Evolutionary conservation across 2,888 invertebrate species (phyloP).

Genomic region (Thymelicus acteon): DNA sequence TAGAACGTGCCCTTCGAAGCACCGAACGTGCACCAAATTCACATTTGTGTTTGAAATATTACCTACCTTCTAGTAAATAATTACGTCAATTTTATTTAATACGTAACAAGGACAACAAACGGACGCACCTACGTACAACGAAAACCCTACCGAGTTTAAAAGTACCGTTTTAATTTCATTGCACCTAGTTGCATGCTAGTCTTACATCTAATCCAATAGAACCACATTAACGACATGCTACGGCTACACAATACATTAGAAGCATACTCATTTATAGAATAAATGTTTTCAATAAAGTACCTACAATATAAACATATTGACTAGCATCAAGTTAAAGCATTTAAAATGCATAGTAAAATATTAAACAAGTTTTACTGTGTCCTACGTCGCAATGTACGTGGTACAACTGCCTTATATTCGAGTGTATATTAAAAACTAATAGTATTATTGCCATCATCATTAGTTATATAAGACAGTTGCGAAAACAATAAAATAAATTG

Average conservation of each 20-base stretch:
- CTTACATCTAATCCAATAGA: conserved; percentile 14
- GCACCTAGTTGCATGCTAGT: conserved; percentile 23
- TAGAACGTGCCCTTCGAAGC: background rate
- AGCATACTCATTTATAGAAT: conserved; percentile 30
- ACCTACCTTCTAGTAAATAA: conserved; percentile 9
- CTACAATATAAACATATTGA: conserved; percentile 33
- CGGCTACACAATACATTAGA: conserved; percentile 26
- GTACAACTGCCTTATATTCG: conserved; percentile 59
- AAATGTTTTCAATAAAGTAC: conserved; percentile 17
- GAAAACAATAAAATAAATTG: conserved; percentile 7
- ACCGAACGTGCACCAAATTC: conserved; percentile 41
- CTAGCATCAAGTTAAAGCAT: conserved; percentile 30
- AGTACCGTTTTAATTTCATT: conserved; percentile 21
- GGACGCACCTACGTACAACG: conserved; percentile 23
- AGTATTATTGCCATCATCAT: conserved; percentile 48
- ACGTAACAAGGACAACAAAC: conserved; percentile 16
- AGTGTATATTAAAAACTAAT: conserved; percentile 45
- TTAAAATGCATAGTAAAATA: conserved; percentile 59
- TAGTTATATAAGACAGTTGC: conserved; percentile 46
- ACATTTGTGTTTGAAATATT: conserved; percentile 5
- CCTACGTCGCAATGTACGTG: conserved; percentile 25
- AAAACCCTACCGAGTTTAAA: conserved; percentile 24
- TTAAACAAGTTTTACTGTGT: conserved; percentile 46
- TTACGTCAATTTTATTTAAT: conserved; percentile 4
- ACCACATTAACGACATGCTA: conserved; percentile 26